Evolutionary conservation across 2,113 vertebrate genomes (phyloP).

Genomic region (Notothenia rossii): DNA sequence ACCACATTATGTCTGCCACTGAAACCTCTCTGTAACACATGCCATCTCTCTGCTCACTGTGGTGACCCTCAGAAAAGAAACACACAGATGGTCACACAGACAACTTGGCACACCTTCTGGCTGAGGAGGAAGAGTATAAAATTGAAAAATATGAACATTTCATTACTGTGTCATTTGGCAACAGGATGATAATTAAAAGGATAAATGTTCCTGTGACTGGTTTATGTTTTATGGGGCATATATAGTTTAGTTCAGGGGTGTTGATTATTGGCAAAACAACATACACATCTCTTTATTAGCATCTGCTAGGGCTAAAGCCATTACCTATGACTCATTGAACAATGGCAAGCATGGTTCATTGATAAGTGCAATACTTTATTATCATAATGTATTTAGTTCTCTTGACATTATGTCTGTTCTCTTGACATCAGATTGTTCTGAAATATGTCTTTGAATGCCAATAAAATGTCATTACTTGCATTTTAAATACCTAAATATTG

Average conservation of each 20-base stretch:
- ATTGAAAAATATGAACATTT: slow-evolving; percentile 52
- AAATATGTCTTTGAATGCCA: slow-evolving; percentile 10
- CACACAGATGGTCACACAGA: slow-evolving; percentile 69
- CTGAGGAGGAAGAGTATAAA: slow-evolving; percentile 34
- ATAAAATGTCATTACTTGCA: slow-evolving; percentile 30
- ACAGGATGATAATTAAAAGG: slow-evolving; percentile 58
- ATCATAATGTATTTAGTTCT: slow-evolving; percentile 24
- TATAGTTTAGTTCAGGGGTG: slow-evolving; percentile 60
- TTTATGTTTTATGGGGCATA: slow-evolving; percentile 69
- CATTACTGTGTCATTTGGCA: slow-evolving; percentile 70
- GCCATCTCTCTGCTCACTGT: slow-evolving; percentile 27
- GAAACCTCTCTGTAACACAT: slow-evolving; percentile 44
- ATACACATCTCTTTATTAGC: slow-evolving; percentile 54
- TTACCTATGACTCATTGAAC: slow-evolving; percentile 54
- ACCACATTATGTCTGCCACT: slow-evolving; percentile 23
- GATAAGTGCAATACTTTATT: slow-evolving; percentile 27
- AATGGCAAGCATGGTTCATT: slow-evolving; percentile 44
- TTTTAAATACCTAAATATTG: slow-evolving; percentile 35
- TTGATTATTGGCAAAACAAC: slow-evolving; percentile 70
- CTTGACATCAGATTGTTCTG: slow-evolving; percentile 23
- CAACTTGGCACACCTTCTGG: slow-evolving; percentile 61
- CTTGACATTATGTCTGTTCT: slow-evolving; percentile 21
- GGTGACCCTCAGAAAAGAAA: slow-evolving; percentile 54
- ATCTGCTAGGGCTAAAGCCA: slow-evolving; percentile 50
- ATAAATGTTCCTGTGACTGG: slow-evolving; percentile 57